These are phyloP conservation scores for Cotesia glomerata DNA, from an alignment of 1,140 invertebrate genomes.

Conservation along the genomic window DNA sequence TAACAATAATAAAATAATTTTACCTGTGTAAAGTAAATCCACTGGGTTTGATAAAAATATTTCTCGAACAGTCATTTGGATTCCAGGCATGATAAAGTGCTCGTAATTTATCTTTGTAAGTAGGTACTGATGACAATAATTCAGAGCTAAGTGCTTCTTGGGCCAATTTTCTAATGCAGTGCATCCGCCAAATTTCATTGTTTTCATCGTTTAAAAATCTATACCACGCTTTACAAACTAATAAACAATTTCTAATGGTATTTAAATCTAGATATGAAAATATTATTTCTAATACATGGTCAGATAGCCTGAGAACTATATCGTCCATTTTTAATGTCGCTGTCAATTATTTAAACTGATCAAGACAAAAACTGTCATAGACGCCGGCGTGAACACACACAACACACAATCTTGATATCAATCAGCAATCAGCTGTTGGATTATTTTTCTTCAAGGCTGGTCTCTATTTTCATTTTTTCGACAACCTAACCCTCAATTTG, in stretches of 20 bases:
- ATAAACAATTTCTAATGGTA: constrained; percentile 85
- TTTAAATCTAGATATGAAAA: constrained; percentile 91
- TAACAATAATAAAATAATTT: not conserved
- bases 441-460: too few species aligned
- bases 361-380: constrained; percentile 4
- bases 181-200: constrained; percentile 92
- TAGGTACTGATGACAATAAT: constrained; percentile 85
- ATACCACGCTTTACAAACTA: constrained; percentile 95
- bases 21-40: constrained; percentile 94
- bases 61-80: constrained; percentile 94
- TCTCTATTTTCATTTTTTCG: too few species aligned
- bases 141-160: constrained; percentile 93
- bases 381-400: not conserved
- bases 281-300: constrained; percentile 89
- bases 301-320: constrained; percentile 64
- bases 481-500: too few species aligned
- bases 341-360: constrained; percentile 22
- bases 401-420: not conserved
- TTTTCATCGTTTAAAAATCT: constrained; percentile 91
- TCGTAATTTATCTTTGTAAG: constrained; percentile 92
- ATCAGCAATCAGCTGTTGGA: too few species aligned
- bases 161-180: constrained; percentile 86
- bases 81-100: constrained; percentile 97
- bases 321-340: constrained; percentile 51
- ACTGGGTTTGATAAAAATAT: constrained; percentile 96